These are phyloP conservation scores for Rhamnusium bicolor DNA, from an alignment of 2,888 invertebrate genomes.

Conservation along the genomic window DNA sequence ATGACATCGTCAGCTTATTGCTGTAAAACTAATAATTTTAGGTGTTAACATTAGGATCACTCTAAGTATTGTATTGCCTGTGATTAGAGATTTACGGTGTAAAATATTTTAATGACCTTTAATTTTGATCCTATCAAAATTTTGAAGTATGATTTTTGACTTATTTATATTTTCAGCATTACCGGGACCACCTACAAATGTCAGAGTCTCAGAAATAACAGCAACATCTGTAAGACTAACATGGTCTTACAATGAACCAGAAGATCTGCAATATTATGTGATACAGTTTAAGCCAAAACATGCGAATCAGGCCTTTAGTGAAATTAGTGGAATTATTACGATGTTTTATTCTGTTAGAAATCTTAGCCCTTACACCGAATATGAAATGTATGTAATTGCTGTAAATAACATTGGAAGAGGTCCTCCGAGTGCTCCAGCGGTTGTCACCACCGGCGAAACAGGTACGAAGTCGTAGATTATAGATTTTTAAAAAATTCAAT, in stretches of 20 bases:
- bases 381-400: conserved; percentile 96
- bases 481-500: background rate
- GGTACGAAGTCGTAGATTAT: conserved; percentile 76
- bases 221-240: conserved; percentile 93
- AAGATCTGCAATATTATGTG: conserved; percentile 95
- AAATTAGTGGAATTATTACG: conserved; percentile 93
- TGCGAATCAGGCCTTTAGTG: conserved; percentile 92
- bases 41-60: too few species aligned
- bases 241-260: conserved; percentile 93
- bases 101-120: too few species aligned
- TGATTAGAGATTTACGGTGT: too few species aligned
- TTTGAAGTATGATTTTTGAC: background rate
- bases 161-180: conserved; percentile 77
- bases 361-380: conserved; percentile 94
- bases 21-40: too few species aligned
- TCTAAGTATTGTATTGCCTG: too few species aligned
- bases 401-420: conserved; percentile 96
- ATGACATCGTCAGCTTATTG: too few species aligned
- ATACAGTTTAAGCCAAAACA: conserved; percentile 97
- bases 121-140: too few species aligned
- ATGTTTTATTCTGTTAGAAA: conserved; percentile 93
- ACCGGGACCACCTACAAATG: conserved; percentile 91
- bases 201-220: conserved; percentile 93
- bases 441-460: conserved; percentile 97
- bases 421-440: conserved; percentile 88